Percentiles rank a stretch among this genome's conserved stretches.
Conservation (phyloP, 92 coral and sea anemone species). For the Plumapathes pennacea region DNA sequence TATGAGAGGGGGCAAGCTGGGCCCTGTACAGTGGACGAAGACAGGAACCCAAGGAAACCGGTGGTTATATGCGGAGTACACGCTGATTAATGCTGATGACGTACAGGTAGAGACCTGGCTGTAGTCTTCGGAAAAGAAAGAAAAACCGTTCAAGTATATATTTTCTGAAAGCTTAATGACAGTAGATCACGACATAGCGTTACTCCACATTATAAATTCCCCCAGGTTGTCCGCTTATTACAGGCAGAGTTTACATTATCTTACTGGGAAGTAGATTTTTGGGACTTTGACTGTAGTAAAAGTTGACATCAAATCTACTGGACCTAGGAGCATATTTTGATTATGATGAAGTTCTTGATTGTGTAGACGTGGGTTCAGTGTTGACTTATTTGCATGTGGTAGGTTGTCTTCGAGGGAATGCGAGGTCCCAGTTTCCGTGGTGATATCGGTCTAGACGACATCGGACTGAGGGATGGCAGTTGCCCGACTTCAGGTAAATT, state of each 20-base stretch:
- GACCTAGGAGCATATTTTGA: too few species aligned
- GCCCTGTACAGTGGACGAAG: constrained; percentile 68
- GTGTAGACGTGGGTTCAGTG: too few species aligned
- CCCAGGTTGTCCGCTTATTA: too few species aligned
- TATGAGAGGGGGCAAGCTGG: constrained; percentile 31
- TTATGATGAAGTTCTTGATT: too few species aligned
- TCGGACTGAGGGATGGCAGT: constrained; percentile 78
- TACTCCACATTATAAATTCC: too few species aligned
- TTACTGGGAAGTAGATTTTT: too few species aligned
- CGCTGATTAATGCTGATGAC: constrained; percentile 51
- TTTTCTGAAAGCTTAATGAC: too few species aligned
- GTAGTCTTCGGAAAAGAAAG: too few species aligned
- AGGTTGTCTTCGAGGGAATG: constrained; percentile 85
- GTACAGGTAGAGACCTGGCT: constrained; percentile 49
- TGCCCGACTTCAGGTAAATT: constrained; percentile 87
- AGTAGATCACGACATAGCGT: too few species aligned
- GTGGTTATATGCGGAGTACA: constrained; percentile 81
- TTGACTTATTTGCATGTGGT: neutral
- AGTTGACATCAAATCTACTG: neutral
- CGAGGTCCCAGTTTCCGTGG: constrained; percentile 82
- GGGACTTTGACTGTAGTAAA: too few species aligned
- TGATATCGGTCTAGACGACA: constrained; percentile 95
- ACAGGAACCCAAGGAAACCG: constrained; percentile 83
- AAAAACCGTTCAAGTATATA: too few species aligned
- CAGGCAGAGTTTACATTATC: too few species aligned